Evolutionary conservation across 2,113 vertebrate genomes (phyloP).

Genomic region (Centrocercus urophasianus): DNA sequence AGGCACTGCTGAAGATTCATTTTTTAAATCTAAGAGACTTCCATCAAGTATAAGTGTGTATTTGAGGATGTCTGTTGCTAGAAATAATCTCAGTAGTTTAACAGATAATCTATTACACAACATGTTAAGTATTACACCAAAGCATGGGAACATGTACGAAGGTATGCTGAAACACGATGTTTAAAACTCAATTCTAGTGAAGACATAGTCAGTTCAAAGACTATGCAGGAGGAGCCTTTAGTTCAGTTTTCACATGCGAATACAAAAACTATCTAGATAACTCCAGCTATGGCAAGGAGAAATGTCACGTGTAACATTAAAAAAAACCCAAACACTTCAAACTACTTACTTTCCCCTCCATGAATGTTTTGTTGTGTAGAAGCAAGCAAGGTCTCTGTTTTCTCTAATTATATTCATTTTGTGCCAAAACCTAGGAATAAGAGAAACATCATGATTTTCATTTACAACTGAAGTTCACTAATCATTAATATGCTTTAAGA

Average conservation of each 20-base stretch:
- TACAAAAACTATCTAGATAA: not conserved
- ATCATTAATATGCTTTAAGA: constrained; percentile 1
- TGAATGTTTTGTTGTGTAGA: constrained; percentile 99
- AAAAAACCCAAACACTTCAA: not conserved
- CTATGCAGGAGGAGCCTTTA: not conserved
- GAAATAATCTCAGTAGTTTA: not conserved
- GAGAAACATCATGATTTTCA: constrained; percentile 24
- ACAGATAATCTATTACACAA: not conserved
- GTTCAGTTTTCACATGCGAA: not conserved
- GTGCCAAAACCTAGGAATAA: constrained; percentile 84
- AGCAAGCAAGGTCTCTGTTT: constrained; percentile 99
- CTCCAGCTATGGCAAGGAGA: not conserved
- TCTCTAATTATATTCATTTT: constrained; percentile 99
- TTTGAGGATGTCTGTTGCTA: not conserved
- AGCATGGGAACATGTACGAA: not conserved
- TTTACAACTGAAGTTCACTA: constrained; percentile 2
- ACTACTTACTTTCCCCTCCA: constrained; percentile 98
- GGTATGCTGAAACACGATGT: not conserved
- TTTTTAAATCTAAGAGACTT: not conserved
- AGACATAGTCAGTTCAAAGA: not conserved
- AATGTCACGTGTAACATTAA: not conserved
- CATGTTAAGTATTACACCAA: not conserved
- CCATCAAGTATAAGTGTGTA: not conserved
- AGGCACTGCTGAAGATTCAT: not conserved
- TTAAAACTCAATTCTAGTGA: not conserved